Evolutionary conservation across 2,113 vertebrate genomes (phyloP), one percentile per base, ranked within the genome.

Genomic region (Malurus cyaneus): DNA sequence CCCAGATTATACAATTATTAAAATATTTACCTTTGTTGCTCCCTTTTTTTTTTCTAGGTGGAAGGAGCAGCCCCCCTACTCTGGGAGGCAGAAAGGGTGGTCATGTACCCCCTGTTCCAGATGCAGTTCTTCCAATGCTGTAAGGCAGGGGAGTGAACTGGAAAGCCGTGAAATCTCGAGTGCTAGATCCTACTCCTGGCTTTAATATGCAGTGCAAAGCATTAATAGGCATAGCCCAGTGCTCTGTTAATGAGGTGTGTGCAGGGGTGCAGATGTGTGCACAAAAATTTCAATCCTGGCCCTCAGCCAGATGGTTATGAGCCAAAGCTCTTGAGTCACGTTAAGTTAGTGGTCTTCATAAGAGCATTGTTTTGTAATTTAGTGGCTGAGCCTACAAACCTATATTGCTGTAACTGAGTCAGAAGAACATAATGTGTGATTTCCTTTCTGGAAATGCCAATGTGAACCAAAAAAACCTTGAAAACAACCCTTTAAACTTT

Each of bases 371-470:
- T 87, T 47, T 42, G 29, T 49, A 84, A 70, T 80, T 83, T 83
- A 80, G 23, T 74, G 64, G 19, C 53, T 36, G 6, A 84, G 47
- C 57, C 24, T 80, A 81, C 6, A 57, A 72, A 24, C 3, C 1
- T 65, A 52, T 70, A 76, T 56, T 88, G 62, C 60, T 76, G 26
- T 52, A 90, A 44, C 31, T 52, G 24, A 89, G 21, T 78, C 69
- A 93, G 39, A 88, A 92, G 39, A 92, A 92, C 96, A 62, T 73
- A 54, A 94, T 14, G 5, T 39, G 80, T n/a, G 26, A 46, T 89
- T 95, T 96, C 23, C 41, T 90, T 80, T 92, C 52, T 89, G 39
- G 41, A 95, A 93, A 93, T 83, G 41, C 16, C 72, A 85, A 11
- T 10, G 8, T 49, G 61, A 94, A 77, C 6, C 1, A 74, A 81